phyloP scores from a whole-genome alignment of 2,888 invertebrate genomes.

The Malthinus seriepunctatus region DNA sequence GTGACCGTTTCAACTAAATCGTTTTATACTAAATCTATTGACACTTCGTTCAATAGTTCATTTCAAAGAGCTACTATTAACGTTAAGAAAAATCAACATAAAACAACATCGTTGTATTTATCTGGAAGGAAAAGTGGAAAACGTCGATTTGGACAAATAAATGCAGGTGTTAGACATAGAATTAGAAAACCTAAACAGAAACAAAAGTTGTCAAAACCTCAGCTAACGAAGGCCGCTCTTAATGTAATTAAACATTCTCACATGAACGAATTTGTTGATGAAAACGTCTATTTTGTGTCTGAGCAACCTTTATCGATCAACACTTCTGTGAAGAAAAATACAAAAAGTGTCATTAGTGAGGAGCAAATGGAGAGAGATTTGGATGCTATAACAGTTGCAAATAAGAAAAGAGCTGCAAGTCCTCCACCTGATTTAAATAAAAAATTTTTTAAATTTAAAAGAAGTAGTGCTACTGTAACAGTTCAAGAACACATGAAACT shows the following conservation, averaged over 20 bases:
- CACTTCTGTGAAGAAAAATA: not conserved
- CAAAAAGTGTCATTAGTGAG: not conserved
- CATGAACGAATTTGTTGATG: constrained; percentile 39
- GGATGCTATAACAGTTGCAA: not conserved
- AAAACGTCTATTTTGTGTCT: not conserved
- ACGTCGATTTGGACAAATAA: constrained; percentile 62
- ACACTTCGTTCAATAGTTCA: constrained; percentile 5
- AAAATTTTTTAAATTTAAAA: constrained; percentile 55
- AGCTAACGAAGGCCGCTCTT: constrained; percentile 41
- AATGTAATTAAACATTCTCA: constrained; percentile 45
- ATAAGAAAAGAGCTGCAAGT: constrained; percentile 23
- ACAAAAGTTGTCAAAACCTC: constrained; percentile 34
- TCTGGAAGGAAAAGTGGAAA: constrained; percentile 49
- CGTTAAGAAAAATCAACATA: constrained; percentile 18
- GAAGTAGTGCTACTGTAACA: constrained; percentile 42
- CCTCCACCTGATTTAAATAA: constrained; percentile 39
- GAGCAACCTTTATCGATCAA: constrained; percentile 30
- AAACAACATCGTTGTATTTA: constrained; percentile 35
- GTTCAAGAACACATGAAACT: constrained; percentile 52
- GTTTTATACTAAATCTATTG: constrained; percentile 59
- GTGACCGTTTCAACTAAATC: constrained; percentile 58
- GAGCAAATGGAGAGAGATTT: constrained; percentile 9
- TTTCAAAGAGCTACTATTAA: constrained; percentile 6
- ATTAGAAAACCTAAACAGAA: constrained; percentile 65
- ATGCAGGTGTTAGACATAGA: constrained; percentile 66